Evolutionary conservation across 2,797 vertebrate genomes (phyloP), one percentile per base, ranked within the genome.

Genomic region (Micropoecilia bifurca): DNA sequence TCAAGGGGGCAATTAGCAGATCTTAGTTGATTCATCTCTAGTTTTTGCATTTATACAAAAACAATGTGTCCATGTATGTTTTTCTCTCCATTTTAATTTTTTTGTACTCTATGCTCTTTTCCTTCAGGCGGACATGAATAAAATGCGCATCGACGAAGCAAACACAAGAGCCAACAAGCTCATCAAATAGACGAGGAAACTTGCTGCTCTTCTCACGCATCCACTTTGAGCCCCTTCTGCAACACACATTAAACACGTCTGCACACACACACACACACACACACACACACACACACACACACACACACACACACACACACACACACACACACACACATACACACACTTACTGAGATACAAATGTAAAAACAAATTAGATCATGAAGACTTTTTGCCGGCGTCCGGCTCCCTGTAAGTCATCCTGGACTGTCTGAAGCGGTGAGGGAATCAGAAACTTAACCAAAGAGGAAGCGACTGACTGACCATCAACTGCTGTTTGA

Each of bases 81-180:
- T 47, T 25, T 73, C 16, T 55, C 4, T 59, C 1, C 6, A 2
- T 28, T 59, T 59, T 59, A 6, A 6, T 33, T 28, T 5, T 16
- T 39, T 36, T 45, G 20, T 28, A 63, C 18, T 4, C 1, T 36
- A 25, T 36, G 0, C 41, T 1, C 3, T 61, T 73, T 30, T 41
- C 30, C 92, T 96, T 77, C 91, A 99, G 99, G 98, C 97, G 10
- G 97, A 98, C 4, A 96, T 96, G 90, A 99, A 98, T 95, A 97
- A 96, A 91, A 75, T 92, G 28, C 98, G 98, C 61, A 98, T 99
- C 83, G 96, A 98, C 16, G 95, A 96, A 77, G 99, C 98, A 20
- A 99, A 98, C 91, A 71, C 93, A 83, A 96, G 95, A 96, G 98
- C 99, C 92, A 97, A 97, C 96, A 99, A 99, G 94, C 97, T 99